These are phyloP conservation scores for Venustaconcha ellipsiformis DNA, from an alignment of 1,140 invertebrate genomes.

Conservation along the genomic window DNA sequence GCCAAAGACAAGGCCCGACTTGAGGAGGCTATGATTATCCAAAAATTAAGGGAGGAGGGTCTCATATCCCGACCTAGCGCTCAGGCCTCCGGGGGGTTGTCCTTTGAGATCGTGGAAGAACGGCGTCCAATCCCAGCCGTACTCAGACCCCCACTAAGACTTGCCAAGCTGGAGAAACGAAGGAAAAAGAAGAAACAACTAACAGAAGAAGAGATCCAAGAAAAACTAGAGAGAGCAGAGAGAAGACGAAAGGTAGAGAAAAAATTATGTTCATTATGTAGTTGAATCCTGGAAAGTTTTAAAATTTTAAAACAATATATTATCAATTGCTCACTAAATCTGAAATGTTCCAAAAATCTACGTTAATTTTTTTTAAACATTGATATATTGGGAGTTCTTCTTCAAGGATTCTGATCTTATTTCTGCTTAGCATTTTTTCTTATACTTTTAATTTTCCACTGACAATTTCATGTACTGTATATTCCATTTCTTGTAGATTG, in stretches of 20 bases:
- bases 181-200: slow-evolving; percentile 51
- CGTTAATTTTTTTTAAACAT: too few relatives aligned
- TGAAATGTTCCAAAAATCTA: too few relatives aligned
- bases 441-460: too few relatives aligned
- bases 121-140: slow-evolving; percentile 1
- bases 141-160: slow-evolving; percentile 34
- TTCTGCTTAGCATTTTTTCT: too few relatives aligned
- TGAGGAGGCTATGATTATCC: slow-evolving; percentile 63
- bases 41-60: slow-evolving; percentile 64
- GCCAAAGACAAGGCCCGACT: slow-evolving; percentile 59
- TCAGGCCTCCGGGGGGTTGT: slow-evolving; percentile 59
- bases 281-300: too few relatives aligned
- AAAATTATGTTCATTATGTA: too few relatives aligned
- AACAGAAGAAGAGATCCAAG: slow-evolving; percentile 55
- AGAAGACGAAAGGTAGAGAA: slow-evolving; percentile 53
- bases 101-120: slow-evolving; percentile 55
- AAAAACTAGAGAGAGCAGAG: slow-evolving; percentile 55
- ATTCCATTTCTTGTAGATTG: too few relatives aligned
- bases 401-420: too few relatives aligned
- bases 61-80: slow-evolving; percentile 59
- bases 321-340: too few relatives aligned
- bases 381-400: too few relatives aligned
- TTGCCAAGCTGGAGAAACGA: slow-evolving; percentile 47
- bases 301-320: too few relatives aligned
- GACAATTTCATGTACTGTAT: too few relatives aligned